phyloP scores from a whole-genome alignment of 2,113 vertebrate species.

The Dendropsophus ebraccatus region DNA sequence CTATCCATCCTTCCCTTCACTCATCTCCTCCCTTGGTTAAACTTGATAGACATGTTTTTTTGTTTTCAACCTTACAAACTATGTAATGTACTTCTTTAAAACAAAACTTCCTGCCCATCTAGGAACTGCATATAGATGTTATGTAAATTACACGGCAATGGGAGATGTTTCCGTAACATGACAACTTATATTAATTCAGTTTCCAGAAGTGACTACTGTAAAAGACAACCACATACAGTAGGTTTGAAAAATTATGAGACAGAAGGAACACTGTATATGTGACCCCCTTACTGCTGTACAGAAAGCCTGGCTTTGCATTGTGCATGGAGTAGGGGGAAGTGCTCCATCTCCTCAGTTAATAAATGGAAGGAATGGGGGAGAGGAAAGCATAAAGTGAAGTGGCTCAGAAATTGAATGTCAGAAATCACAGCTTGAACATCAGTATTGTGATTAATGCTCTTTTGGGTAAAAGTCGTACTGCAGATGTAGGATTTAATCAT shows the following conservation, averaged over 20 bases:
- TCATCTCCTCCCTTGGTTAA: too few species aligned
- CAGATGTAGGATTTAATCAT: conserved; percentile 58
- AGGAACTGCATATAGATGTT: not conserved
- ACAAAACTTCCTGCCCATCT: not conserved
- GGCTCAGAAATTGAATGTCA: conserved; percentile 58
- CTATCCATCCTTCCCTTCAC: too few species aligned
- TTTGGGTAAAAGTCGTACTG: conserved; percentile 44
- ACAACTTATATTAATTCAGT: not conserved
- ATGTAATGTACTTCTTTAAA: not conserved
- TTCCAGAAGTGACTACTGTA: not conserved
- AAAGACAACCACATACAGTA: not conserved
- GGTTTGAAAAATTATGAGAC: not conserved
- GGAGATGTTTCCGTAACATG: not conserved
- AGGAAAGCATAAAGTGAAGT: conserved; percentile 25
- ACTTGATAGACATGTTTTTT: too few species aligned
- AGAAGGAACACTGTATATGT: not conserved
- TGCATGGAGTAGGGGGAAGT: conserved; percentile 1
- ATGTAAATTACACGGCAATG: not conserved
- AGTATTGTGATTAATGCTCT: conserved; percentile 58
- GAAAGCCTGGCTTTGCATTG: not conserved
- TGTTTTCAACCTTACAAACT: too few species aligned
- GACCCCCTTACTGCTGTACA: not conserved
- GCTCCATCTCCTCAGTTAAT: conserved; percentile 48
- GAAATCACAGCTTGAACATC: conserved; percentile 55
- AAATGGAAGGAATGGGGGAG: conserved; percentile 3